phyloP scores from a whole-genome alignment of 2,888 invertebrate genomes.

The Sinohyriopsis cumingii region DNA sequence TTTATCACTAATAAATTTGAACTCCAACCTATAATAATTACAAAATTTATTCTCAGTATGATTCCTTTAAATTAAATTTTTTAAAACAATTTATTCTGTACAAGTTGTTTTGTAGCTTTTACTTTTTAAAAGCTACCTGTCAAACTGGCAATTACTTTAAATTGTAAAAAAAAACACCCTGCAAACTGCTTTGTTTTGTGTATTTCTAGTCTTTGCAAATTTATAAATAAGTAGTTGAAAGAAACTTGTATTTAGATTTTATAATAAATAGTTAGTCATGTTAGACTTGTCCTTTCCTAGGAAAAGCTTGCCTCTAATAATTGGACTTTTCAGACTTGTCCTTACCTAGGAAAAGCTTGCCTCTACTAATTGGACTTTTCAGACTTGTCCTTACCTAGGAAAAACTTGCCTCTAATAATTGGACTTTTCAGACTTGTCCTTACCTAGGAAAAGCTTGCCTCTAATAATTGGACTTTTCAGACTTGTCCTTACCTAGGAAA shows the following conservation, averaged over 20 bases:
- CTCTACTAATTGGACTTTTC: constrained; percentile 12
- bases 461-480: constrained; percentile 1
- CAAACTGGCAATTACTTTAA: too few relatives aligned
- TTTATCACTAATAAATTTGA: too few relatives aligned
- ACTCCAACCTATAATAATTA: too few relatives aligned
- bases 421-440: constrained; percentile 7
- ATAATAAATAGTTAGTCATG: too few relatives aligned
- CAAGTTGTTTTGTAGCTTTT: too few relatives aligned
- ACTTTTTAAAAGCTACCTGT: too few relatives aligned
- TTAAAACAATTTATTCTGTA: too few relatives aligned
- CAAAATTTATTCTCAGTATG: too few relatives aligned
- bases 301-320: constrained; percentile 44
- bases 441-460: constrained; percentile 58
- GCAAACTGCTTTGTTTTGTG: neutral
- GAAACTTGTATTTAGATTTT: neutral
- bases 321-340: neutral
- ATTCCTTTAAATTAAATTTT: too few relatives aligned
- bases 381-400: constrained; percentile 52
- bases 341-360: constrained; percentile 58
- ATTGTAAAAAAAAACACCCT: too few relatives aligned
- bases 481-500: constrained; percentile 53
- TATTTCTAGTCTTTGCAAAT: neutral
- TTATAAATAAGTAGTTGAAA: neutral
- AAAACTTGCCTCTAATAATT: constrained; percentile 39
- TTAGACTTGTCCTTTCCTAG: constrained; percentile 47